Evolutionary conservation across 1,140 invertebrate species (phyloP), one percentile per base, ranked within the genome.

Genomic region (Aphelinus certus): DNA sequence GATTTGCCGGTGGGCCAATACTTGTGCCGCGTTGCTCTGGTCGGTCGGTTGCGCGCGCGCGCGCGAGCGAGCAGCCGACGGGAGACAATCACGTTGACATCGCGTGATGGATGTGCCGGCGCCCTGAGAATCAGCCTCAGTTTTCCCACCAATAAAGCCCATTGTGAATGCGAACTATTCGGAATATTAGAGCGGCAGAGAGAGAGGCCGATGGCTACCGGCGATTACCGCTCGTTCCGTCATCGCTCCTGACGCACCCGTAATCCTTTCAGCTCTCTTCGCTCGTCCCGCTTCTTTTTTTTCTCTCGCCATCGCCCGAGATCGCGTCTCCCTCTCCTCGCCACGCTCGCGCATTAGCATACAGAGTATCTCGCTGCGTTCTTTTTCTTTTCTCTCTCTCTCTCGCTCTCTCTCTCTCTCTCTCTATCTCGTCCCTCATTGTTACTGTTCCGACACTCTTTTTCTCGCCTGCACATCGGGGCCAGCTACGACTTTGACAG

Each of bases 161-260:
- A 84, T 88, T 88, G 87, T 88, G 87, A 87, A 88, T 88, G 85
- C 85, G 82, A 88, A 88, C 86, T 88, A 87, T 88, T 87, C 84
- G 86, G 86, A 88, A 88, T 87, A 88, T 88, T 87, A 87, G 84
- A 86, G 82, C 26, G 82, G 81, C 60, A 26, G 71, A 42, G 71
- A 78, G 56, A 67, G 46, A 64, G 61, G 47, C 5, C 6, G 61
- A 62, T 58, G 51, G 49, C 2, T 9, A 51, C n/a, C 43, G 64
- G 42, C 26, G 26, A 26, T 26, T 26, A 26, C 84, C 83, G 81
- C 82, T 76, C 86, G 87, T 82, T 88, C 86, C 84, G 85, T 88
- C 87, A 88, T 88, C 85, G 74, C 77, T 80, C 83, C 83, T 88
- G 87, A 88, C 86, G 85, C 85, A 81, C 78, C 79, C 85, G 80